Evolutionary conservation across 2,888 invertebrate species (phyloP).

Genomic region (Caenorhabditis wallacei): DNA sequence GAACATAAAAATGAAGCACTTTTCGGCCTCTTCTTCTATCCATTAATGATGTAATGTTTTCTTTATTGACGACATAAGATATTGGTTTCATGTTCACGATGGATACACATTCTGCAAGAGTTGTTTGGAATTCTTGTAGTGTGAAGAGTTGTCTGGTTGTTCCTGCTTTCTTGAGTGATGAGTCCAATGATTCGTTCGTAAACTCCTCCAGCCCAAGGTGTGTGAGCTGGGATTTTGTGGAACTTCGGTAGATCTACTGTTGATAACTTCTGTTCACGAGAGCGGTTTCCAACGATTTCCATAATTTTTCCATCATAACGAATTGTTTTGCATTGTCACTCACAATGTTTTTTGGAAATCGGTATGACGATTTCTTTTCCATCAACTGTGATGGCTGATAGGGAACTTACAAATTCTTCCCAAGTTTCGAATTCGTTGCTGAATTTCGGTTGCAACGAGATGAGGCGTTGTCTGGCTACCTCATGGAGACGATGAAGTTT

Average conservation of each 20-base stretch:
- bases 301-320: background rate
- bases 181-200: slow-evolving; percentile 84
- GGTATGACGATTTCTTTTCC: no score
- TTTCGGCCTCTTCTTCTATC: slow-evolving; percentile 21
- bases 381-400: no score
- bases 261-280: background rate
- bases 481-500: no score
- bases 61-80: background rate
- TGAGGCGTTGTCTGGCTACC: no score
- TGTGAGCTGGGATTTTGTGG: slow-evolving; percentile 9
- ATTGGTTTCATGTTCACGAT: slow-evolving; percentile 35
- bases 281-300: background rate
- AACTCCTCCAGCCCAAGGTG: slow-evolving; percentile 84
- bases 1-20: slow-evolving; percentile 26
- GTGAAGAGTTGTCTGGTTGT: background rate
- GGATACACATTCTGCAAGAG: background rate
- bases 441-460: no score
- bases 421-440: no score
- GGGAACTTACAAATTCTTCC: no score
- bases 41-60: slow-evolving; percentile 54
- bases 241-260: slow-evolving; percentile 12
- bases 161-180: slow-evolving; percentile 21
- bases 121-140: slow-evolving; percentile 23
- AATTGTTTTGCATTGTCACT: slow-evolving; percentile 32
- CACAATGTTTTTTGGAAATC: slow-evolving; percentile 17